Evolutionary conservation across 2,888 invertebrate genomes (phyloP).

Genomic region (Ypsolopha scabrella): DNA sequence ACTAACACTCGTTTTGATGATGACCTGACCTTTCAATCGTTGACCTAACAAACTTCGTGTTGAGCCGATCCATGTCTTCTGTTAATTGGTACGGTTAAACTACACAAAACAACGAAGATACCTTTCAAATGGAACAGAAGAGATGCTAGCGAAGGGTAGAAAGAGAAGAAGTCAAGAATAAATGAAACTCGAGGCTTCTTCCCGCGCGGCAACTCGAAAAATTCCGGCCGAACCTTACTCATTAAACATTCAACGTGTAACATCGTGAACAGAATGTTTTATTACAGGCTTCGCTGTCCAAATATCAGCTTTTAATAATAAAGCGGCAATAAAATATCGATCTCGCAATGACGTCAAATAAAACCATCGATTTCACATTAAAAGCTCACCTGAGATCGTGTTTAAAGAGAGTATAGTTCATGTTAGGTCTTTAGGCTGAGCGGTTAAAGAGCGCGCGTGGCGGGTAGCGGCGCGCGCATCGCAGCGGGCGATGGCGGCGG

Average conservation of each 20-base stretch:
- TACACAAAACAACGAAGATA: background rate
- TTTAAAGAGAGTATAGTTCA: background rate
- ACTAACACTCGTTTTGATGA: background rate
- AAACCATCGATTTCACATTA: background rate
- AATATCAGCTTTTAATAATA: background rate
- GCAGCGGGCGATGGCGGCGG: too few species aligned
- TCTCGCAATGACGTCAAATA: background rate
- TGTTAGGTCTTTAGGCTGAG: background rate
- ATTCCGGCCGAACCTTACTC: slow-evolving; percentile 1
- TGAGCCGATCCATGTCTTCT: too few species aligned
- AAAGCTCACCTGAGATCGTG: slow-evolving; percentile 1
- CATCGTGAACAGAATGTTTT: slow-evolving; percentile 2
- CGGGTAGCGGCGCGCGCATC: slow-evolving; percentile 11
- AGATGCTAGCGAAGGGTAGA: background rate
- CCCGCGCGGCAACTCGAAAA: background rate
- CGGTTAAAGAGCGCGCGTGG: background rate
- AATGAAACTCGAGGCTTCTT: background rate
- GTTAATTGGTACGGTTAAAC: background rate
- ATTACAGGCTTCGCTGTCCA: background rate
- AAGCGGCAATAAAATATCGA: background rate
- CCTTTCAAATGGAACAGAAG: background rate
- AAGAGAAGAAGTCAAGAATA: background rate
- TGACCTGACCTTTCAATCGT: background rate
- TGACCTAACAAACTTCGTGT: too few species aligned
- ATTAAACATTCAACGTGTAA: slow-evolving; percentile 7